Percentiles rank a stretch among this genome's conserved stretches.
These are phyloP conservation scores for Hemicordylus capensis DNA, from an alignment of 2,113 vertebrate genomes.

Conservation along the genomic window DNA sequence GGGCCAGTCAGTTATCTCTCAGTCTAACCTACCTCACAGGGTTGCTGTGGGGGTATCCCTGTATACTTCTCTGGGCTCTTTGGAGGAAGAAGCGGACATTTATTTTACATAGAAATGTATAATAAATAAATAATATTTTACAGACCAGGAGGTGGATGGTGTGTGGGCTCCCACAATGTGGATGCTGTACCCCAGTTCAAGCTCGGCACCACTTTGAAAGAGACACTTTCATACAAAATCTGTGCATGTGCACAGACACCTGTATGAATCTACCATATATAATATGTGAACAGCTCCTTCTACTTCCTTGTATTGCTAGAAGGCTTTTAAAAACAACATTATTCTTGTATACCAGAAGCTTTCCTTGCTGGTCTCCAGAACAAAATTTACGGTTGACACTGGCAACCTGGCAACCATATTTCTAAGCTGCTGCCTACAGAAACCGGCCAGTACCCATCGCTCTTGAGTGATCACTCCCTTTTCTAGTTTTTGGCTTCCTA, in stretches of 20 bases:
- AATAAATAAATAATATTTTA: too few species aligned
- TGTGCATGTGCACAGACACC: too few species aligned
- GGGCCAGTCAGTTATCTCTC: too few species aligned
- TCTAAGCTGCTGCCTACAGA: neutral
- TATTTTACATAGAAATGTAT: too few species aligned
- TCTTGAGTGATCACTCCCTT: neutral
- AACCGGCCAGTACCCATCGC: neutral
- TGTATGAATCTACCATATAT: too few species aligned
- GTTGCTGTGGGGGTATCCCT: too few species aligned
- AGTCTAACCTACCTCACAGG: too few species aligned
- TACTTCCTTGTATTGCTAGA: neutral
- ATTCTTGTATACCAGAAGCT: neutral
- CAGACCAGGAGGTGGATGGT: neutral
- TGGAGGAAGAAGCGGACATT: too few species aligned
- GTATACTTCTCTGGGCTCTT: too few species aligned
- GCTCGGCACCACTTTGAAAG: neutral
- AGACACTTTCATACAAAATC: neutral
- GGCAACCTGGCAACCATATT: neutral
- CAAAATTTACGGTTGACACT: neutral
- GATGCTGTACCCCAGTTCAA: neutral
- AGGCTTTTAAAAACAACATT: neutral
- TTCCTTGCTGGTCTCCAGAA: neutral
- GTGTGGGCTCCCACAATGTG: neutral
- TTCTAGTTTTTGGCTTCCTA: neutral
- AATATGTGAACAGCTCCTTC: neutral